Conservation (phyloP, 2,888 invertebrate genomes). For the Chouioia cunea region DNA sequence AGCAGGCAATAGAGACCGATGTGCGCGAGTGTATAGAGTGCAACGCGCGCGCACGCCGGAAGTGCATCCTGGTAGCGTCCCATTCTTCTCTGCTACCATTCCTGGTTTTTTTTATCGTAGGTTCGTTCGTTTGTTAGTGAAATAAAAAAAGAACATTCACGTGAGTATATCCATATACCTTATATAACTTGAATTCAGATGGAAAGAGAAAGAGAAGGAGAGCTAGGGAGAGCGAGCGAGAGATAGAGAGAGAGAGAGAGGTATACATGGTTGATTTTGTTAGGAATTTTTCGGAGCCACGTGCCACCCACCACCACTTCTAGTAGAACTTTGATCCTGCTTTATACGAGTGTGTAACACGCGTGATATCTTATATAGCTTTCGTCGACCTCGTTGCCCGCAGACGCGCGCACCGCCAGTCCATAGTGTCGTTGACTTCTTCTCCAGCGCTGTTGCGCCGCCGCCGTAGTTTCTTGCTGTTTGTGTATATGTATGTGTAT, state of each 20-base stretch:
- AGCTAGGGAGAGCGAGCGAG: background rate
- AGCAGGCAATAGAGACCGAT: background rate
- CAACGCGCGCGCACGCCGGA: background rate
- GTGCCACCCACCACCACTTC: too few relatives aligned
- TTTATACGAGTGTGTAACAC: background rate
- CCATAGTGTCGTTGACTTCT: constrained; percentile 2
- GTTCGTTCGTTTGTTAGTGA: too few relatives aligned
- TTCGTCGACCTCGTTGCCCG: constrained; percentile 59
- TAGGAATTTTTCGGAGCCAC: too few relatives aligned
- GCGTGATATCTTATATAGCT: constrained; percentile 45
- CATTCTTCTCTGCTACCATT: constrained; percentile 26
- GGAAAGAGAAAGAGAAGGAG: constrained; percentile 18
- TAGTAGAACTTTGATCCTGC: too few relatives aligned
- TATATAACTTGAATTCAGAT: too few relatives aligned
- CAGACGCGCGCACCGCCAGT: too few relatives aligned
- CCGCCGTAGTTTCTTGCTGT: constrained; percentile 11
- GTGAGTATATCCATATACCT: too few relatives aligned
- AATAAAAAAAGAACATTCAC: too few relatives aligned
- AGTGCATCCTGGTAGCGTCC: constrained; percentile 9
- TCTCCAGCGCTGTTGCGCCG: constrained; percentile 34
- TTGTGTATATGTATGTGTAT: too few relatives aligned
- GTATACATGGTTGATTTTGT: too few relatives aligned
- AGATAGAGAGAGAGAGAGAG: constrained; percentile 39
- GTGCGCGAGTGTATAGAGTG: too few relatives aligned
- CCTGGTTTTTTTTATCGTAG: too few relatives aligned